Evolutionary conservation across 2,888 invertebrate genomes (phyloP), one percentile per base, ranked within the genome.

Genomic region (Nomada hirtipes): DNA sequence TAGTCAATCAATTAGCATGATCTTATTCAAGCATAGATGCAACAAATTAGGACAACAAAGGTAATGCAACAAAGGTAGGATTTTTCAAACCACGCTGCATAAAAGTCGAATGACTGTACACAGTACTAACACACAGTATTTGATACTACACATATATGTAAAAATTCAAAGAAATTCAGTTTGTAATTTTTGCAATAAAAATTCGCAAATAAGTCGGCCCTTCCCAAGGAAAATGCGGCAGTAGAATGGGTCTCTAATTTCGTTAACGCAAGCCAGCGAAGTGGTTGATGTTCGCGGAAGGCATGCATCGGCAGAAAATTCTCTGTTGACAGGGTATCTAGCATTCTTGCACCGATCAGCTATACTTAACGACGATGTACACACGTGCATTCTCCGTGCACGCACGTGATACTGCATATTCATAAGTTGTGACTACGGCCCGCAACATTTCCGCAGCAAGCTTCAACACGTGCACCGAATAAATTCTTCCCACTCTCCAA

Each of bases 361-460:
- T 85, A 86, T 87, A 89, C 88, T 82, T 91, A 91, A 91, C 86
- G 84, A 85, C 78, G 78, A 79, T 79, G 74, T 81, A 84, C 84
- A 76, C 73, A 73, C 73, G 70, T 76, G 86, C 76, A 79, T 85
- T 81, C 73, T 67, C 78, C 79, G 65, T 71, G 83, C 81, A 79
- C 82, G 81, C 84, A 80, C 78, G 84, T 81, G 82, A 81, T 84
- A 79, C 84, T 90, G 90, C 89, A 90, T 91, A 90, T 91, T 90
- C 89, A 91, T 90, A 90, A 90, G 88, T 82, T 76, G 84, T 79
- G 77, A 80, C 73, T 68, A 71, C 78, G 84, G 80, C 72, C 84
- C 65, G 79, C 84, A 88, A 88, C 89, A 87, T 87, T 88, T 88
- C 88, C 88, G 88, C 77, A 74, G 86, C 85, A 82, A 87, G 80